Conservation (phyloP, 2,888 invertebrate genomes). For the Spatulosminthurus flaviceps region DNA sequence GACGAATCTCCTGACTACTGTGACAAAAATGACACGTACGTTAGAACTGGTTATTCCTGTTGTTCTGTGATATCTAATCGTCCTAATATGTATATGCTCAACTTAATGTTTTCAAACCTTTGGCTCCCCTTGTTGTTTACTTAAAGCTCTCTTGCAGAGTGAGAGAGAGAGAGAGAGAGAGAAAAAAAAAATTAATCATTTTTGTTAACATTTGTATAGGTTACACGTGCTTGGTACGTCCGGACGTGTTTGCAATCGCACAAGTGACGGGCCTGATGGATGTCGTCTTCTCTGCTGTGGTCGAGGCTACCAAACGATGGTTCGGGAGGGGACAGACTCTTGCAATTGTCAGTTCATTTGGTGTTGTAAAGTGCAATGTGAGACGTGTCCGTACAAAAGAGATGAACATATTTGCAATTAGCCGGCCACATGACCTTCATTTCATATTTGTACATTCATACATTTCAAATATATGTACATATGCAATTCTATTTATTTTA, state of each 20-base stretch:
- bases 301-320: slow-evolving; percentile 77
- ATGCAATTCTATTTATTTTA: too few species aligned
- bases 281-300: slow-evolving; percentile 90
- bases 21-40: slow-evolving; percentile 83
- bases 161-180: too few species aligned
- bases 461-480: too few species aligned
- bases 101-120: too few species aligned
- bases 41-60: slow-evolving; percentile 4
- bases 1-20: slow-evolving; percentile 93
- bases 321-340: slow-evolving; percentile 73
- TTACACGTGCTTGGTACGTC: slow-evolving; percentile 75
- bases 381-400: slow-evolving; percentile 72
- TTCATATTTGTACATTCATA: background rate
- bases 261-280: slow-evolving; percentile 84
- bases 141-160: too few species aligned
- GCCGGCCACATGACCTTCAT: background rate
- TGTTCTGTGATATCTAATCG: background rate
- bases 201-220: slow-evolving; percentile 45
- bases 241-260: slow-evolving; percentile 80
- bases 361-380: slow-evolving; percentile 91
- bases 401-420: slow-evolving; percentile 63
- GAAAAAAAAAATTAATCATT: too few species aligned
- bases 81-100: too few species aligned
- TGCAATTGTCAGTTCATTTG: slow-evolving; percentile 91
- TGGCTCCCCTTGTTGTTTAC: too few species aligned